These are phyloP conservation scores for Drosophila burlai DNA, from an alignment of 1,140 invertebrate species.

Conservation along the genomic window DNA sequence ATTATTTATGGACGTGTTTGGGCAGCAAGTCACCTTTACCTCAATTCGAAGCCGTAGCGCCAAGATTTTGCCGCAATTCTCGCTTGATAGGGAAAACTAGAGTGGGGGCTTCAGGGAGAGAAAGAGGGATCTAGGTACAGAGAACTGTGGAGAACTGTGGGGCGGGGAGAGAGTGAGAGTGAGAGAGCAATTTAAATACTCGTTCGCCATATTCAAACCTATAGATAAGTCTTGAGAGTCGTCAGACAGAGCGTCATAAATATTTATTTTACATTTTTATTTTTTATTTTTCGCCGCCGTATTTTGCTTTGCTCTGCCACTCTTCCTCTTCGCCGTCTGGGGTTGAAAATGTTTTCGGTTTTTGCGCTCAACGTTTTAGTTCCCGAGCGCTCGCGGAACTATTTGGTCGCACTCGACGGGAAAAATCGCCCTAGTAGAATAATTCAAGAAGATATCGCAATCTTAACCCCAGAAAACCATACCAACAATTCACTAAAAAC, in stretches of 20 bases:
- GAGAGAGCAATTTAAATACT: conserved; percentile 59
- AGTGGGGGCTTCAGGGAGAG: background rate
- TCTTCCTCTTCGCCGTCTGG: conserved; percentile 38
- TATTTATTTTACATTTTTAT: conserved; percentile 66
- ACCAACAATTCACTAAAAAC: background rate
- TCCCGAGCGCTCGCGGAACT: conserved; percentile 66
- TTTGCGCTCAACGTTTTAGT: conserved; percentile 64
- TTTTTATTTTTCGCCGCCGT: conserved; percentile 27
- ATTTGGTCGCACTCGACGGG: conserved; percentile 52
- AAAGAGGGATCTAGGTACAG: background rate
- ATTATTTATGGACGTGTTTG: conserved; percentile 42
- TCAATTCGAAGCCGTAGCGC: conserved; percentile 11
- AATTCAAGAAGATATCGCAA: conserved; percentile 10
- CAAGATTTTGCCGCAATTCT: conserved; percentile 57
- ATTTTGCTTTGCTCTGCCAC: conserved; percentile 54
- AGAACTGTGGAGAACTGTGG: background rate
- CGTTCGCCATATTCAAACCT: conserved; percentile 34
- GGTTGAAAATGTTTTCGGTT: conserved; percentile 70
- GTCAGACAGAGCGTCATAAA: conserved; percentile 78
- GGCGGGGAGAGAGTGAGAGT: conserved; percentile 9
- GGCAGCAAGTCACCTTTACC: conserved; percentile 62
- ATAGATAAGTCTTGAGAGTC: conserved; percentile 67
- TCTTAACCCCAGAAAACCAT: conserved; percentile 3
- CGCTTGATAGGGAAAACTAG: conserved; percentile 54
- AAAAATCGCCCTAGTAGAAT: conserved; percentile 18